Base-by-base conservation (phyloP, 2,113 vertebrate genomes). In the Hassar affinis region DNA sequence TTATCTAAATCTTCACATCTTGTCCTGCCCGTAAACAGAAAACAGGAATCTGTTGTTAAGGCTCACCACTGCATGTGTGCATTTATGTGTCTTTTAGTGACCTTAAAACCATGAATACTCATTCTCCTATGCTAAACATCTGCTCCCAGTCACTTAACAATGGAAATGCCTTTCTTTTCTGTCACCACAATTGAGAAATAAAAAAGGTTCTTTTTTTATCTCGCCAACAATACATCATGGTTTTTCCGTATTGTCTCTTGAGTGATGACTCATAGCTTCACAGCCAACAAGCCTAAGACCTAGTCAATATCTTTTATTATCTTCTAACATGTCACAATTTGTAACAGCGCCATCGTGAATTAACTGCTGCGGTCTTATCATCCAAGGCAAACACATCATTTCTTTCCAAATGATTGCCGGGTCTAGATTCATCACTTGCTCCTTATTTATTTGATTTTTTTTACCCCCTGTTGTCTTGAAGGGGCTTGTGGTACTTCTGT, bases 1-100 rank as follows among this genome's bases (percentile, higher is more conserved):
- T 90, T 93, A 89, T 89, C 87, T 90, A 90, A 92, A 93, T 88
- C 88, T 54, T 90, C 91, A 86, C 86, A 91, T 90, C 88, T 90
- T 78, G 74, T 91, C 83, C 88, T 90, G 86, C 86, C 86, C 89
- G 89, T 84, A 85, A 89, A 87, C 57, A 72, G 80, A 62, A 76
- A n/a, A 54, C 20, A 11, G 3, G 3, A 35, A 52, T 15, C 74
- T 74, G 87, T 88, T 80, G 86, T 12, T 25, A 11, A 14, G 42
- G 30, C 15, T 64, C 57, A 62, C 69, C 7, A 14, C 20, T 45
- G 25, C 30, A 52, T 81, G 51, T 81, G 52, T 74, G 54, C 47
- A 30, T 30, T n/a, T 49, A 18, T 33, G 80, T 22, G 52, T 25
- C 17, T 74, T 17, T 59, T 18, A 56, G 35, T 71, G 6, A 51